Conservation (phyloP, 1,140 invertebrate species). For the Halesus radiatus region DNA sequence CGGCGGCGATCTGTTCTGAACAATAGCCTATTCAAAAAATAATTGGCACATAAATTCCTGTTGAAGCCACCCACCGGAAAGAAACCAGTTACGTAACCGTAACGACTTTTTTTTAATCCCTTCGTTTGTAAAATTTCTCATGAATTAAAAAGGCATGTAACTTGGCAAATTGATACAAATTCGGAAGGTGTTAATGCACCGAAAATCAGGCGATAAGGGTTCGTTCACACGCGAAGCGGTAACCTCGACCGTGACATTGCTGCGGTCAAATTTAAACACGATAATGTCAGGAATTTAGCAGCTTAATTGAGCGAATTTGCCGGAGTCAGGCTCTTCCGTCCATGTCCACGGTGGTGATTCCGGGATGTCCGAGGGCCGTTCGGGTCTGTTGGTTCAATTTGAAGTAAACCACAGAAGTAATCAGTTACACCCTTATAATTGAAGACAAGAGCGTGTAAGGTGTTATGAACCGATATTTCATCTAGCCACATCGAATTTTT, state of each 20-base stretch:
- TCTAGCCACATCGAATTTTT: too few relatives aligned
- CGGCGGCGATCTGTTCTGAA: neutral
- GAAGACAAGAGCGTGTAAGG: too few relatives aligned
- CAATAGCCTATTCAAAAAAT: slow-evolving; percentile 22
- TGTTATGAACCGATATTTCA: too few relatives aligned
- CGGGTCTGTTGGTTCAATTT: too few relatives aligned
- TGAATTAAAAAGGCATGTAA: neutral
- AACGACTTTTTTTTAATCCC: neutral
- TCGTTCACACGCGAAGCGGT: slow-evolving; percentile 25
- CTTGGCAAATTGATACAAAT: slow-evolving; percentile 35
- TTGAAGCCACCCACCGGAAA: neutral
- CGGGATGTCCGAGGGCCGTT: neutral
- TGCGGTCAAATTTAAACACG: neutral
- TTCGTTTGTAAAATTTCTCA: too few relatives aligned
- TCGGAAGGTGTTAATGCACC: slow-evolving; percentile 21
- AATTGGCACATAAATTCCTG: slow-evolving; percentile 4
- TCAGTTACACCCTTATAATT: too few relatives aligned
- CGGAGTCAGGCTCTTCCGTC: neutral
- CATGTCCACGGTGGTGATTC: neutral
- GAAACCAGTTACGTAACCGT: slow-evolving; percentile 20
- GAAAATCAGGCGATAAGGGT: slow-evolving; percentile 18
- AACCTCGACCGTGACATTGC: slow-evolving; percentile 29
- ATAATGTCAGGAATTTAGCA: neutral
- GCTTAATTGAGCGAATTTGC: neutral
- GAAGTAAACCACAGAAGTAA: too few relatives aligned